phyloP scores from a whole-genome alignment of 2,113 vertebrate species.

The Meleagris gallopavo region DNA sequence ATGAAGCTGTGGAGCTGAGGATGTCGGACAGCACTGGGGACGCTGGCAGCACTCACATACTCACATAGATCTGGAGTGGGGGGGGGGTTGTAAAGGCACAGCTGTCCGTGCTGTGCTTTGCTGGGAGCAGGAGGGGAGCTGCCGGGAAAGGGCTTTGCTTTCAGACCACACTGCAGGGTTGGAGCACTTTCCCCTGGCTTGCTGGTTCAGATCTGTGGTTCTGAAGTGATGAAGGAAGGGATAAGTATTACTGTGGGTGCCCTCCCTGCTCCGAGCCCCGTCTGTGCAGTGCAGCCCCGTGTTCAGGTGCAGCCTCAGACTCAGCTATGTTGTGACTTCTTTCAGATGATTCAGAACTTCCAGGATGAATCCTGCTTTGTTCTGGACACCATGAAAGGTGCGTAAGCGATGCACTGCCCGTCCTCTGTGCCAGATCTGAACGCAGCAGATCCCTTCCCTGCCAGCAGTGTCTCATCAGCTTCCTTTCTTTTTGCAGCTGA shows the following conservation, averaged over 20 bases:
- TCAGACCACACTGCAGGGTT: background rate
- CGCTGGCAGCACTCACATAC: background rate
- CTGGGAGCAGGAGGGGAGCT: background rate
- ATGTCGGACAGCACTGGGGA: background rate
- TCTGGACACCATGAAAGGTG: conserved; percentile 97
- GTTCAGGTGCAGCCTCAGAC: background rate
- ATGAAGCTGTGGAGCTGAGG: background rate
- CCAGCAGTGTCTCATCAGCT: background rate
- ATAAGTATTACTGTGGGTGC: background rate
- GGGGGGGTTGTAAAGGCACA: rapidly evolving
- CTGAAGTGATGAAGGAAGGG: background rate
- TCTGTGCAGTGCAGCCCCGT: background rate
- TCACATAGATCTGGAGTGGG: background rate
- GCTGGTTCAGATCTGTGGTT: background rate
- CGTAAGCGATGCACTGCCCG: conserved; percentile 9
- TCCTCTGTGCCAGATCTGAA: background rate
- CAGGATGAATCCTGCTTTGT: conserved; percentile 96
- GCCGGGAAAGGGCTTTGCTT: background rate
- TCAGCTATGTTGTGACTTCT: background rate
- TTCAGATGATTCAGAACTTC: conserved; percentile 97
- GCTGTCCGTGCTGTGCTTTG: background rate
- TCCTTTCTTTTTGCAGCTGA: conserved; percentile 83
- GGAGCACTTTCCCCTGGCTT: rapidly evolving
- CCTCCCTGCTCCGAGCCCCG: background rate
- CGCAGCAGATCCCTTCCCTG: background rate